phyloP scores from a whole-genome alignment of 2,113 vertebrate species.

The Actenoides hombroni region DNA sequence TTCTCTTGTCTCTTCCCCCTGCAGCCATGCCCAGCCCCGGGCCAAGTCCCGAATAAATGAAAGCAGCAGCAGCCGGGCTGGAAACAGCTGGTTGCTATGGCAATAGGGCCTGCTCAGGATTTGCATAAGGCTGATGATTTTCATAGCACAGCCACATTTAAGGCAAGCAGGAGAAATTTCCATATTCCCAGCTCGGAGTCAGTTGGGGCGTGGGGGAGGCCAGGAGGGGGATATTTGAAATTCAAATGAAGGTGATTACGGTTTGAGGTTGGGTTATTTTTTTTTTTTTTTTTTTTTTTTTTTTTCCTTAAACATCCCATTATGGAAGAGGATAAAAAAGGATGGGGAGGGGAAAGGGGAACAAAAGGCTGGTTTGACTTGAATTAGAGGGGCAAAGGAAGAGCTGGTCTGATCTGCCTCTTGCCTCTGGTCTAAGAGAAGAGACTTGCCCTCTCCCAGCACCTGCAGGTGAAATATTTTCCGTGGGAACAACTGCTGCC shows the following conservation, averaged over 20 bases:
- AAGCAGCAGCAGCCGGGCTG: constrained; percentile 27
- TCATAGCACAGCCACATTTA: constrained; percentile 88
- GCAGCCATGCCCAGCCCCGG: constrained; percentile 34
- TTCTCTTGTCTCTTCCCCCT: constrained; percentile 17
- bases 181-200: constrained; percentile 84
- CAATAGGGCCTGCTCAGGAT: constrained; percentile 68
- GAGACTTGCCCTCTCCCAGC: constrained; percentile 60
- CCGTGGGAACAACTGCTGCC: constrained; percentile 63
- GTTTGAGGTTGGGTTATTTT: constrained; percentile 65
- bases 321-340: constrained; percentile 74
- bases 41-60: background rate
- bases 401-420: constrained; percentile 61
- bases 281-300: constrained; percentile 21
- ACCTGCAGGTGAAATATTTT: constrained; percentile 62
- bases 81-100: constrained; percentile 77
- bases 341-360: constrained; percentile 52
- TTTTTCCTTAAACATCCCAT: constrained; percentile 61
- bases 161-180: constrained; percentile 82
- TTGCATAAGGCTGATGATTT: constrained; percentile 94
- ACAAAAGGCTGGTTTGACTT: constrained; percentile 67
- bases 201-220: constrained; percentile 70
- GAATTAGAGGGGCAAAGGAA: constrained; percentile 63
- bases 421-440: constrained; percentile 64
- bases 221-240: constrained; percentile 85
- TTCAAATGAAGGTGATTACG: constrained; percentile 89